These are phyloP conservation scores for Nephrotoma flavescens DNA, from an alignment of 2,888 invertebrate species.

Conservation along the genomic window DNA sequence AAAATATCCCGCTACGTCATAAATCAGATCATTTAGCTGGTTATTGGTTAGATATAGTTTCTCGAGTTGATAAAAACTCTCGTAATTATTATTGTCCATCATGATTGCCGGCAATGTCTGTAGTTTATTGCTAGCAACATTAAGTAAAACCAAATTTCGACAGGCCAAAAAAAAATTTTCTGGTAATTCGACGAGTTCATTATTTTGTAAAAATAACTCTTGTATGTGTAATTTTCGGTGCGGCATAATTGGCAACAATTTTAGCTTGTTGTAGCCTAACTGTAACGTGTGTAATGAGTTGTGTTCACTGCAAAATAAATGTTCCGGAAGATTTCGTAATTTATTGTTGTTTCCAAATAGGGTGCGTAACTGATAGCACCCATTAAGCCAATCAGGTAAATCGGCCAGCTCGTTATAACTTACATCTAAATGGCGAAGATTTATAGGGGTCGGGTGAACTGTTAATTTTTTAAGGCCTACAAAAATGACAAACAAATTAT, in stretches of 20 bases:
- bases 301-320: conserved; percentile 58
- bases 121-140: conserved; percentile 65
- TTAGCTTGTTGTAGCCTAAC: conserved; percentile 62
- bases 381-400: conserved; percentile 63
- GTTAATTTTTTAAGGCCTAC: conserved; percentile 56
- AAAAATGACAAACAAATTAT: conserved; percentile 9
- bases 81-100: conserved; percentile 32
- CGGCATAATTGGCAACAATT: conserved; percentile 55
- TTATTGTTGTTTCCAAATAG: conserved; percentile 63
- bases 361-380: conserved; percentile 53
- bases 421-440: conserved; percentile 61
- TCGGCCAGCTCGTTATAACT: conserved; percentile 60
- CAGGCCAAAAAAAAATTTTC: conserved; percentile 59
- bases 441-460: conserved; percentile 51
- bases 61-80: conserved; percentile 44
- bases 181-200: conserved; percentile 57
- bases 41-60: conserved; percentile 62
- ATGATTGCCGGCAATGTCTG: conserved; percentile 49
- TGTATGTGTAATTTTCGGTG: conserved; percentile 46
- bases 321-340: conserved; percentile 52
- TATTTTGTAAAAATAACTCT: conserved; percentile 61
- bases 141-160: conserved; percentile 49
- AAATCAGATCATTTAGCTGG: conserved; percentile 52
- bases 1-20: conserved; percentile 50
- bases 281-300: conserved; percentile 57